Evolutionary conservation across 2,888 invertebrate species (phyloP), one percentile per base, ranked within the genome.

Genomic region (Epinotia bilunana): DNA sequence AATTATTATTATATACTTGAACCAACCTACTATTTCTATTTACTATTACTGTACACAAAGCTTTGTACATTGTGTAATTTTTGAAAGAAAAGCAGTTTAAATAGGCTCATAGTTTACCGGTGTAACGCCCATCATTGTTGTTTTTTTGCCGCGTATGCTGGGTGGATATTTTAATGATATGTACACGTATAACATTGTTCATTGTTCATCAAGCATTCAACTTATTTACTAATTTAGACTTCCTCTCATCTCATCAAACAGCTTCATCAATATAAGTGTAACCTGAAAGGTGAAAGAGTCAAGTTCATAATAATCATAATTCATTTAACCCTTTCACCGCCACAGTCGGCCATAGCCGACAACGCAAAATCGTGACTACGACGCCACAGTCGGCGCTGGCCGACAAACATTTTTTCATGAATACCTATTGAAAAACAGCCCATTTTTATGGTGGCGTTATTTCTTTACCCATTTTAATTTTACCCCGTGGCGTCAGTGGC

Each of bases 51-150:
- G 53, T 13, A 53, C 53, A 53, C n/a, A n/a, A 53, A n/a, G n/a
- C 53, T 16, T 49, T 2, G 6, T 2, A 16, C 16, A 20, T 11
- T 33, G n/a, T 33, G 9, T 33, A 16, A 33, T 33, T 61, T 28
- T n/a, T 4, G 9, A 23, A 16, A n/a, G 39, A 9, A 9, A 9
- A 39, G 1, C 39, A 39, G 39, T 9, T 39, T 7, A 28, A 60
- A 23, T 23, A 20, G 20, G 57, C 57, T 13, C 28, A 60, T 53
- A 16, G 12, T 13, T 12, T 65, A 67, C 65, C 55, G 65, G 65
- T 67, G 33, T 18, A 55, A 67, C 65, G 53, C 65, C 65, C 53
- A 67, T 60, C 23, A 23, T 67, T 65, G 64, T 33, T 67, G 18
- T 67, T 55, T 23, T 28, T 33, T 3, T 33, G 28, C 55, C 2